Evolutionary conservation across 2,888 invertebrate species (phyloP), one percentile per base, ranked within the genome.

Genomic region (Rhaphigaster nebulosa): DNA sequence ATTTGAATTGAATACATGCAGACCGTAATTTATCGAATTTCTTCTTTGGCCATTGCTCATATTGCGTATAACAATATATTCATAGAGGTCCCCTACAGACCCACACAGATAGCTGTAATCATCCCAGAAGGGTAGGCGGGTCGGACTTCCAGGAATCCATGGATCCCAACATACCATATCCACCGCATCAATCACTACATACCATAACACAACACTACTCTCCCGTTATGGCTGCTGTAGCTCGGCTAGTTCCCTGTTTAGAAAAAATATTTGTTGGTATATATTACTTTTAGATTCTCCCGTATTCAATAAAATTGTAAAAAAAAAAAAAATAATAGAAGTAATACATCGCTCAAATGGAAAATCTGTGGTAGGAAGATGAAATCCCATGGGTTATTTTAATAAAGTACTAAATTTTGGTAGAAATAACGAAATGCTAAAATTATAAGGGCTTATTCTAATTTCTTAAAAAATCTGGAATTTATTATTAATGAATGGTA

Each of bases 181-280:
- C 29, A 65, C 65, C 65, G 65, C 38, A 76, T 76, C 70, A 76
- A 76, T 76, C 70, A 76, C 70, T 6, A 76, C 70, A 76, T 76
- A 20, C 70, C 70, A 20, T 76, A 76, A 34, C 34, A 76, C 38
- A 38, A 76, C 70, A 34, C 70, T 38, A 38, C 20, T 6, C 20
- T 38, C 6, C 18, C 23, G 20, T 8, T 76, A 76, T 23, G 0
- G 20, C 70, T 1, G 1, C 70, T 1, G 20, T 65, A 12, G 34
- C 38, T 76, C 20, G 2, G 0, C 1, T 38, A 76, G 23, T 38
- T 38, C 20, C 0, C 56, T 60, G 1, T 76, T 76, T 38, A 2
- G 38, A 76, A 38, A 29, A 13, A 65, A 18, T 65, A 65, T 65
- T 29, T 13, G 8, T 60, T n/a, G 26, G 3, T 56, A n/a, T n/a